phyloP scores from a whole-genome alignment of 2,888 invertebrate genomes.

The Smittia sp. region DNA sequence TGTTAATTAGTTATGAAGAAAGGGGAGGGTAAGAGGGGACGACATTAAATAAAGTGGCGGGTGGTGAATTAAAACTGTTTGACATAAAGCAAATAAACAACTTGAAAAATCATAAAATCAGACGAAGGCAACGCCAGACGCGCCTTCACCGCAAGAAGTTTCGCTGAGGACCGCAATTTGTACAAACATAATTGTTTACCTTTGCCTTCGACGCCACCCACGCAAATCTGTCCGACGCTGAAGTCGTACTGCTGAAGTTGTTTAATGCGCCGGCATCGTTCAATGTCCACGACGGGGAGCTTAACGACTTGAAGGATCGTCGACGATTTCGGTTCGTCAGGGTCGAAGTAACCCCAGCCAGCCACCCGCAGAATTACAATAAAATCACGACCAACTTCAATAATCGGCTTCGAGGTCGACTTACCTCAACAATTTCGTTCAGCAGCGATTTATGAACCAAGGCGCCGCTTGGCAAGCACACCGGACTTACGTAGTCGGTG shows the following conservation, averaged over 20 bases:
- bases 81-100: too few species aligned
- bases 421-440: conserved; percentile 55
- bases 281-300: conserved; percentile 37
- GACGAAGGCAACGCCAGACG: too few species aligned
- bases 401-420: neutral
- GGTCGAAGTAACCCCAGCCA: conserved; percentile 55
- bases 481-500: conserved; percentile 60
- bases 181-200: too few species aligned
- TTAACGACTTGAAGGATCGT: conserved; percentile 52
- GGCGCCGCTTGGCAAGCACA: conserved; percentile 59
- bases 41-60: too few species aligned
- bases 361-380: conserved; percentile 45
- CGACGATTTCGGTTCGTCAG: conserved; percentile 55
- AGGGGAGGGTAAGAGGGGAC: too few species aligned
- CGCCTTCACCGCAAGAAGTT: too few species aligned
- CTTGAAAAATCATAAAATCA: too few species aligned
- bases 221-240: conserved; percentile 56
- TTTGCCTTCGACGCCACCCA: conserved; percentile 58
- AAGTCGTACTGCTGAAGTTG: conserved; percentile 50
- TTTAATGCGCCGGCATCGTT: conserved; percentile 11
- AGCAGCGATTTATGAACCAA: conserved; percentile 50
- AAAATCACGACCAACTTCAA: neutral
- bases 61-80: too few species aligned
- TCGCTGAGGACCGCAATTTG: too few species aligned
- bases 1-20: too few species aligned